Evolutionary conservation across 1,140 invertebrate species (phyloP).

Genomic region (Ephestia elutella): DNA sequence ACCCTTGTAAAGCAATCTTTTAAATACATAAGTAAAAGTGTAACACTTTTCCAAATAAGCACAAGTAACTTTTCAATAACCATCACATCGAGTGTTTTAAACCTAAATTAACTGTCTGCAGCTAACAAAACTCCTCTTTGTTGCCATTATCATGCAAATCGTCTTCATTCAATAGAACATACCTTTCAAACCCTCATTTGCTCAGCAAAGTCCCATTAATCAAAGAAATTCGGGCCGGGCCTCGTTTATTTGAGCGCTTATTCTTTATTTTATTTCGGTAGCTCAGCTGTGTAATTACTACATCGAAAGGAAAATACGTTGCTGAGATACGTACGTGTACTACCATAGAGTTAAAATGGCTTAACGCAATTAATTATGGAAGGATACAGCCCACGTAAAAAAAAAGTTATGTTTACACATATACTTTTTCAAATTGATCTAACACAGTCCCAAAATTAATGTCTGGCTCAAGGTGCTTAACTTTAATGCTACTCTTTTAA

Average conservation of each 20-base stretch:
- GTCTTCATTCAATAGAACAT: slow-evolving; percentile 15
- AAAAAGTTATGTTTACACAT: too few species aligned
- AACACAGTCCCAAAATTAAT: too few species aligned
- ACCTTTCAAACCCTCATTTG: slow-evolving; percentile 19
- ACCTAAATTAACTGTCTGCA: neutral
- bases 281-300: slow-evolving; percentile 20
- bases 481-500: neutral
- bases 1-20: too few species aligned
- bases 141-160: slow-evolving; percentile 18
- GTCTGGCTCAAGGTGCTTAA: too few species aligned
- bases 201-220: slow-evolving; percentile 21
- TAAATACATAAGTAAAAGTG: too few species aligned
- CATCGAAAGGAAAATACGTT: slow-evolving; percentile 8
- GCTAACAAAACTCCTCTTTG: slow-evolving; percentile 12
- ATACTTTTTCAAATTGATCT: too few species aligned
- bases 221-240: slow-evolving; percentile 23
- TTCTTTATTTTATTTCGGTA: slow-evolving; percentile 14
- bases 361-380: too few species aligned
- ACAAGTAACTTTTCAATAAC: neutral
- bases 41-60: too few species aligned
- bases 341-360: neutral
- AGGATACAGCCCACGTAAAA: too few species aligned
- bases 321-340: neutral
- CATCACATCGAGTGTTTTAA: neutral
- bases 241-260: slow-evolving; percentile 14